phyloP scores from a whole-genome alignment of 2,797 vertebrate genomes.

The Etheostoma nigrum region DNA sequence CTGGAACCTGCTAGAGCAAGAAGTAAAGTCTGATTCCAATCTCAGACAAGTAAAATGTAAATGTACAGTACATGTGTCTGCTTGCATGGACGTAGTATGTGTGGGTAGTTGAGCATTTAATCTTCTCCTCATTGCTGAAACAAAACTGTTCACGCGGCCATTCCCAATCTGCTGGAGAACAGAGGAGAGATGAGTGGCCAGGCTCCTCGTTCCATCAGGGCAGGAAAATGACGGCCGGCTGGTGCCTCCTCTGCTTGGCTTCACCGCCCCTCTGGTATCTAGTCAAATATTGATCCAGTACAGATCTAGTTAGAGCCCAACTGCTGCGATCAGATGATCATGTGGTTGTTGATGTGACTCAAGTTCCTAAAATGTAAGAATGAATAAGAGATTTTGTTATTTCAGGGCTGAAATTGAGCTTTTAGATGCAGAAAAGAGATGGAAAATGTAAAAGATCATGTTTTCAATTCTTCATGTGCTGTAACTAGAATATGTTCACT shows the following conservation, averaged over 20 bases:
- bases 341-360: slow-evolving; percentile 20
- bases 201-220: slow-evolving; percentile 34
- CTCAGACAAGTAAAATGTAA: neutral
- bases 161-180: slow-evolving; percentile 52
- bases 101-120: neutral
- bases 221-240: slow-evolving; percentile 41
- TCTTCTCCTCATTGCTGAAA: slow-evolving; percentile 27
- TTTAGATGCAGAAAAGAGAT: neutral
- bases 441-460: neutral
- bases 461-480: neutral
- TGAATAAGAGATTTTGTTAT: neutral
- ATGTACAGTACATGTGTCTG: too few species aligned
- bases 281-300: slow-evolving; percentile 66
- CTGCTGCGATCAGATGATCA: slow-evolving; percentile 50
- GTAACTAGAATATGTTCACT: neutral
- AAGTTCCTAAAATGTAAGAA: slow-evolving; percentile 8
- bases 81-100: neutral
- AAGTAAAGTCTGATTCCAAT: slow-evolving; percentile 5
- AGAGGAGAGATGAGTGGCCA: slow-evolving; percentile 48
- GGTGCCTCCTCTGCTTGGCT: slow-evolving; percentile 37
- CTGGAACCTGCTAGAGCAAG: slow-evolving; percentile 5
- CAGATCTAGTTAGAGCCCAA: slow-evolving; percentile 44
- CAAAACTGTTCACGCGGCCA: slow-evolving; percentile 38
- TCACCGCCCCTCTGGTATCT: slow-evolving; percentile 28
- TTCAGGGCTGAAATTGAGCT: neutral